These are phyloP conservation scores for Plotosus lineatus DNA, from an alignment of 2,113 vertebrate genomes.

Conservation along the genomic window DNA sequence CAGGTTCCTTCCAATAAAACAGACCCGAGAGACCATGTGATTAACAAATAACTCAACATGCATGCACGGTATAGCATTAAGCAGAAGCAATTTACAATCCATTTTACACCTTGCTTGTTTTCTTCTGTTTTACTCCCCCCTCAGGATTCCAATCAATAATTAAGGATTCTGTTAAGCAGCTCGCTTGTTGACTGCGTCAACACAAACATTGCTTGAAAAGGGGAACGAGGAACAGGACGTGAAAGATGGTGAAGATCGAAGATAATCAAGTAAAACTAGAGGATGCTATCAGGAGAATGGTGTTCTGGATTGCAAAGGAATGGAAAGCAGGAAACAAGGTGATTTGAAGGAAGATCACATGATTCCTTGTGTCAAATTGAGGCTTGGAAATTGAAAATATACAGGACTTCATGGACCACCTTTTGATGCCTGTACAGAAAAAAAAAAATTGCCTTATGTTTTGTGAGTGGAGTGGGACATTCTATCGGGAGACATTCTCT, in stretches of 20 bases:
- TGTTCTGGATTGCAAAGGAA: neutral
- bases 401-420: neutral
- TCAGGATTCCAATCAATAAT: conserved; percentile 39
- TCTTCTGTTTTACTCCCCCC: conserved; percentile 18
- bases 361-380: neutral
- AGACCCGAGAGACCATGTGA: conserved; percentile 29
- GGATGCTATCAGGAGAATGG: neutral
- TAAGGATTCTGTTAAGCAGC: conserved; percentile 16
- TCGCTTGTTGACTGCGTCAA: neutral
- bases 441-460: neutral
- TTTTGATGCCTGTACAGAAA: conserved; percentile 17
- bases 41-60: conserved; percentile 20
- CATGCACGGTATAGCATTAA: conserved; percentile 6
- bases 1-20: neutral
- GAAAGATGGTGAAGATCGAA: conserved; percentile 28
- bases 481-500: neutral
- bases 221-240: neutral
- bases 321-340: neutral
- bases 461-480: neutral
- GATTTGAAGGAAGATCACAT: neutral
- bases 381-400: conserved; percentile 1
- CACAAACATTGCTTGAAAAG: neutral
- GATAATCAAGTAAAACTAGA: conserved; percentile 33
- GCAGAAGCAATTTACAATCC: conserved; percentile 21
- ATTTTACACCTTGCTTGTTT: conserved; percentile 29